A percentile compares a stretch with the other conserved stretches of the same genome.
These are phyloP conservation scores for Gastracanthus pulcherrimus DNA, from an alignment of 2,888 invertebrate species.

Conservation along the genomic window DNA sequence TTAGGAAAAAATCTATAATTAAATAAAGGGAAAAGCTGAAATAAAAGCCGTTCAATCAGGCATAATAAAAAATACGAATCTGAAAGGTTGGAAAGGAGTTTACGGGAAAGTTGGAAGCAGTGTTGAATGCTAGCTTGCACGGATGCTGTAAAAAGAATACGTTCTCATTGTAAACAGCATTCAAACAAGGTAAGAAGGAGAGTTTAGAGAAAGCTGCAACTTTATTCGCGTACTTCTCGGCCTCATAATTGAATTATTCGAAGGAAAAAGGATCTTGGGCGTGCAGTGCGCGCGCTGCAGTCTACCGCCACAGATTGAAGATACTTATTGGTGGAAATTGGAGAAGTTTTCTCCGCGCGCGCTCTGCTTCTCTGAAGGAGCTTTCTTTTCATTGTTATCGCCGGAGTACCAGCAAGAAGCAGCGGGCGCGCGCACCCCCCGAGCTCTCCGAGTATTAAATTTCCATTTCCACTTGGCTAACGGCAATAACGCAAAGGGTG, in stretches of 20 bases:
- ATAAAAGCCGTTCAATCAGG: not conserved
- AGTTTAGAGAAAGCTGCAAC: constrained; percentile 26
- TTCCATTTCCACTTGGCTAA: constrained; percentile 68
- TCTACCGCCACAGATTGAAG: constrained; percentile 31
- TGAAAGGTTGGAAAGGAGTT: not conserved
- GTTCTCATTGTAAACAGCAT: constrained; percentile 41
- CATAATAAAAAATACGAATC: not conserved
- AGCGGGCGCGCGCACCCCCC: constrained; percentile 4
- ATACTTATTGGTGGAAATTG: constrained; percentile 51
- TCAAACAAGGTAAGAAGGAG: constrained; percentile 43
- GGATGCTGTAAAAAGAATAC: not conserved
- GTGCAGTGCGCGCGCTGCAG: not conserved
- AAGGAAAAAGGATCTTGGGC: not conserved
- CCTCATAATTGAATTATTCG: constrained; percentile 23
- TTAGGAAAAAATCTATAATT: too few species aligned
- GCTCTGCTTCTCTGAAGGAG: constrained; percentile 27
- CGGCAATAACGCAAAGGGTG: constrained; percentile 48
- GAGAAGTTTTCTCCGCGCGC: constrained; percentile 25
- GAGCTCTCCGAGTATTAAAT: constrained; percentile 63
- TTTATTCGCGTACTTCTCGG: constrained; percentile 22
- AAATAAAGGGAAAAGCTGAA: not conserved
- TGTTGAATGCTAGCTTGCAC: not conserved
- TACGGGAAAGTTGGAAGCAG: not conserved
- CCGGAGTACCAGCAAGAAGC: constrained; percentile 46
- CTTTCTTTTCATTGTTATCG: constrained; percentile 44